Conservation (phyloP, 1,140 invertebrate genomes). For the Pachyrhynchus sulphureomaculatus region DNA sequence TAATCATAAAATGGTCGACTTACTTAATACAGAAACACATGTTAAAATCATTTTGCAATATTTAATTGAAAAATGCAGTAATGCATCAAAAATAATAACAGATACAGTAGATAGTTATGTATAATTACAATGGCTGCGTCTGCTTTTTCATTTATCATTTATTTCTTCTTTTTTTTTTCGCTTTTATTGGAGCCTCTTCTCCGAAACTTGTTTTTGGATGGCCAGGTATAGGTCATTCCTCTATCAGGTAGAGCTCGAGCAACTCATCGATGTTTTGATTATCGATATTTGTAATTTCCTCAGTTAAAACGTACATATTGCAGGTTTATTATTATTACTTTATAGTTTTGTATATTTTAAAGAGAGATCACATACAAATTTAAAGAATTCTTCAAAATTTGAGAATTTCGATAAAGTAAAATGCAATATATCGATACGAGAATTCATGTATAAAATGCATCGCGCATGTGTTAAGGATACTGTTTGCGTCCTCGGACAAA, state of each 20-base stretch:
- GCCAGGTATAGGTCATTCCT: slow-evolving; percentile 41
- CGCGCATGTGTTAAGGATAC: too few species aligned
- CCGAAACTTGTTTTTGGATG: slow-evolving; percentile 35
- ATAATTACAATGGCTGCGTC: slow-evolving; percentile 32
- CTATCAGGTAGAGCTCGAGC: slow-evolving; percentile 20
- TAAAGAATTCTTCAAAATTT: too few species aligned
- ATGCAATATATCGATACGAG: too few species aligned
- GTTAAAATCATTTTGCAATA: neutral
- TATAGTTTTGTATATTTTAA: too few species aligned
- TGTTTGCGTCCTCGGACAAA: too few species aligned
- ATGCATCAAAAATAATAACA: slow-evolving; percentile 9
- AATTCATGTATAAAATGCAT: too few species aligned
- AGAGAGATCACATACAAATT: too few species aligned
- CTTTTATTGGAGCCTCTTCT: slow-evolving; percentile 21
- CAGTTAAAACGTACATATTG: too few species aligned
- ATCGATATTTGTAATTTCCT: neutral
- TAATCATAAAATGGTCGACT: too few species aligned
- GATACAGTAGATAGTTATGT: slow-evolving; percentile 28
- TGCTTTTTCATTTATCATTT: slow-evolving; percentile 38
- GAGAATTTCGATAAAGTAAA: too few species aligned
- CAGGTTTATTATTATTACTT: too few species aligned
- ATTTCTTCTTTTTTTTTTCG: slow-evolving; percentile 25
- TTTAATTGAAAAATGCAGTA: slow-evolving; percentile 10
- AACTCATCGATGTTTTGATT: slow-evolving; percentile 6
- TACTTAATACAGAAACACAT: too few species aligned